A percentile compares a stretch with the other conserved stretches of the same genome.
Conservation (phyloP, 2,888 invertebrate genomes). For the Podabrus alpinus region DNA sequence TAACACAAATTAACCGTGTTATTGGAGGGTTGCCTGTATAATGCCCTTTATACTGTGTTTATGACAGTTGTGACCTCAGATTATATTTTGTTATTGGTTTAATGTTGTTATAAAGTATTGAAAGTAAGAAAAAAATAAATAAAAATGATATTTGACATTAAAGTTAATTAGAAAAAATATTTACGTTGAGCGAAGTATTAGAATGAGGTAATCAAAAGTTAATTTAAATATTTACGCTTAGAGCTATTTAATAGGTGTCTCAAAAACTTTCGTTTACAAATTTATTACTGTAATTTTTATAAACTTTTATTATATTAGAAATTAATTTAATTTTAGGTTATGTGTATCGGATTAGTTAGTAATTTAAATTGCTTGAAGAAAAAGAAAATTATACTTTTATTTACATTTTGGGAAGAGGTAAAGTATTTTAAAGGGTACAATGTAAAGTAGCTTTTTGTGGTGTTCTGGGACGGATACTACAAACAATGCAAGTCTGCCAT, state of each 20-base stretch:
- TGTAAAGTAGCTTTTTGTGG: conserved; percentile 30
- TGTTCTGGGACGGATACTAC: conserved; percentile 41
- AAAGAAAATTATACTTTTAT: conserved; percentile 6
- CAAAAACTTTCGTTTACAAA: not conserved
- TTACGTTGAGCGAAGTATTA: not conserved
- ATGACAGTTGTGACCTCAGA: too few species aligned
- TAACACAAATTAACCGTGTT: too few species aligned
- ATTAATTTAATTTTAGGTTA: not conserved
- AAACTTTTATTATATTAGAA: not conserved
- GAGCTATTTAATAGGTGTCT: not conserved
- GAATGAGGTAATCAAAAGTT: not conserved
- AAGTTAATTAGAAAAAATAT: not conserved
- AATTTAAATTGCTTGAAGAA: not conserved
- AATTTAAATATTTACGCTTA: not conserved
- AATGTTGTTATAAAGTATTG: not conserved
- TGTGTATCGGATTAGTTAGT: not conserved
- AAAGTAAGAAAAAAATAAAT: not conserved
- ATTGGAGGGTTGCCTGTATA: too few species aligned
- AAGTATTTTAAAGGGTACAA: conserved; percentile 27
- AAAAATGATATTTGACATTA: not conserved
- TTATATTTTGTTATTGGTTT: too few species aligned
- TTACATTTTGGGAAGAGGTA: conserved; percentile 17
- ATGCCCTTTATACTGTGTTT: too few species aligned
- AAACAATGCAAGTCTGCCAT: conserved; percentile 52
- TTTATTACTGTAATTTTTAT: not conserved